Percentiles rank a stretch among this genome's conserved stretches.
Conservation (phyloP, 2,888 invertebrate species). For the Latrodectus hesperus region DNA sequence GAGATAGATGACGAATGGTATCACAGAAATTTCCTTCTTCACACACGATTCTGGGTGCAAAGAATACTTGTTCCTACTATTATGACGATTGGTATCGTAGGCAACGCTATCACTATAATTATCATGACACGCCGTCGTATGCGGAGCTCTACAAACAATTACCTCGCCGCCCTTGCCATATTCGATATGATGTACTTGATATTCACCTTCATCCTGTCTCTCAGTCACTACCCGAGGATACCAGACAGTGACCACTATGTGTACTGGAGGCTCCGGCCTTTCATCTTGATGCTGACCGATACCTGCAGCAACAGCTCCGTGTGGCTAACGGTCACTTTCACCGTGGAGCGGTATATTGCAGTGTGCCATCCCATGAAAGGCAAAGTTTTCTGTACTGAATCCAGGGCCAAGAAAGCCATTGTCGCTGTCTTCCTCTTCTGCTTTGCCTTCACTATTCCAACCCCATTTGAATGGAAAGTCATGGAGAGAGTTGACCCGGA, state of each 20-base stretch:
- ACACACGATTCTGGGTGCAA: conserved; percentile 76
- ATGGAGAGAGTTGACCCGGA: conserved; percentile 36
- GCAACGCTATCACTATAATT: conserved; percentile 79
- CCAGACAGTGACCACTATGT: conserved; percentile 77
- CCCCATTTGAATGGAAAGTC: conserved; percentile 74
- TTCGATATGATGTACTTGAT: conserved; percentile 83
- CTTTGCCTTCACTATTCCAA: conserved; percentile 75
- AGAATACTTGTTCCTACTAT: conserved; percentile 81
- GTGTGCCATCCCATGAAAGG: conserved; percentile 76
- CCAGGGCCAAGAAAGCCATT: conserved; percentile 74
- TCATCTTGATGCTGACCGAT: conserved; percentile 70
- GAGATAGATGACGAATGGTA: conserved; percentile 22
- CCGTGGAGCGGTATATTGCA: conserved; percentile 76
- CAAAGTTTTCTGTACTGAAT: conserved; percentile 73
- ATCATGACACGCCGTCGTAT: conserved; percentile 81
- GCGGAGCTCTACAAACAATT: conserved; percentile 85
- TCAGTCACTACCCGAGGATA: conserved; percentile 80
- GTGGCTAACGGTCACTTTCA: conserved; percentile 76
- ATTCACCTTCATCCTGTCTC: conserved; percentile 80
- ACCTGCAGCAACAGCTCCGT: conserved; percentile 75
- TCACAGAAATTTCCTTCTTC: conserved; percentile 53
- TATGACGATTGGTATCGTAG: conserved; percentile 82
- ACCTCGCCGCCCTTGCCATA: conserved; percentile 83
- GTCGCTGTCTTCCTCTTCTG: conserved; percentile 73
- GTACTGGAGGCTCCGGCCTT: conserved; percentile 79